Percentiles rank a stretch among this genome's conserved stretches.
phyloP scores from a whole-genome alignment of 2,888 invertebrate genomes.

The Baccha elongata region DNA sequence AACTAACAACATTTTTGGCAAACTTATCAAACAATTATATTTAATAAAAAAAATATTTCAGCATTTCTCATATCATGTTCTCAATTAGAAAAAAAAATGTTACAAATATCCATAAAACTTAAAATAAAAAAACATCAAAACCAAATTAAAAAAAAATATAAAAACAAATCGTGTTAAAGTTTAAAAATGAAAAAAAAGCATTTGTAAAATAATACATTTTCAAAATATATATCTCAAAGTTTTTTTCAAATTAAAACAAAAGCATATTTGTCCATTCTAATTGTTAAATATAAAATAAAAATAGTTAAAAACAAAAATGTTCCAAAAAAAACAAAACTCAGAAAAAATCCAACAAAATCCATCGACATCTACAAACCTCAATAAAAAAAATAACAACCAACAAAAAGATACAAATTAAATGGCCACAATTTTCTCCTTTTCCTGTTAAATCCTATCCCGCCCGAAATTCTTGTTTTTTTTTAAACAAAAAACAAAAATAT shows the following conservation, averaged over 20 bases:
- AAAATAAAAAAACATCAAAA: slow-evolving; percentile 48
- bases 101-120: slow-evolving; percentile 63
- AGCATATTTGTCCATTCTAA: slow-evolving; percentile 71
- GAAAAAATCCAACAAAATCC: slow-evolving; percentile 51
- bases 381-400: slow-evolving; percentile 2
- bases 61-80: slow-evolving; percentile 71
- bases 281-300: slow-evolving; percentile 60
- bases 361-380: slow-evolving; percentile 61
- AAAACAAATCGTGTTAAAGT: slow-evolving; percentile 61
- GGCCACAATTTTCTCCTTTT: slow-evolving; percentile 31
- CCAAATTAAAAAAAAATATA: slow-evolving; percentile 6
- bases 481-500: slow-evolving; percentile 16
- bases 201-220: slow-evolving; percentile 67
- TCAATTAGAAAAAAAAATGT: slow-evolving; percentile 63
- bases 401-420: slow-evolving; percentile 34
- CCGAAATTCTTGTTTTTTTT: slow-evolving; percentile 12
- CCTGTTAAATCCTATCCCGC: slow-evolving; percentile 29
- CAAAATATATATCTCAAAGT: slow-evolving; percentile 63
- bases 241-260: slow-evolving; percentile 54
- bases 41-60: slow-evolving; percentile 58
- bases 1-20: slow-evolving; percentile 57
- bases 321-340: slow-evolving; percentile 23
- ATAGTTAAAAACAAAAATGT: slow-evolving; percentile 44
- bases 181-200: slow-evolving; percentile 43
- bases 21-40: slow-evolving; percentile 33